Evolutionary conservation across 2,888 invertebrate species (phyloP), one percentile per base, ranked within the genome.

Genomic region (Macrosiphum euphorbiae): DNA sequence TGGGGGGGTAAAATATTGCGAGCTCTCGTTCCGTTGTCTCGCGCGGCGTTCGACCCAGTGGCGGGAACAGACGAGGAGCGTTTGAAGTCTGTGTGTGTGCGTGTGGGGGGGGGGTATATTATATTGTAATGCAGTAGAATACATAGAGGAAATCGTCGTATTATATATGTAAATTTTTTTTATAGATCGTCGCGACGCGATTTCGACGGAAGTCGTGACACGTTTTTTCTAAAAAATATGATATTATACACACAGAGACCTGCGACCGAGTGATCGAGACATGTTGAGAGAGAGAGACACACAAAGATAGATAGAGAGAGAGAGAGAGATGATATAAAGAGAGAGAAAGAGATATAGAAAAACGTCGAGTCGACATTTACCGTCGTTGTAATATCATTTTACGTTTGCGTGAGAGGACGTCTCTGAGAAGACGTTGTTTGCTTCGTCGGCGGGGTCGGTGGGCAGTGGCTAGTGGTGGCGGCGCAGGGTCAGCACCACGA

Each of bases 361-460:
- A 88, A 41, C 1, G n/a, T 24, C 44, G 47, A 67, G 67, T 35
- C 35, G 67, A 67, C 35, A 16, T 67, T 86, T 87, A n/a, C 28
- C 47, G 67, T 13, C n/a, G 90, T 87, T 47, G 50, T 28, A n/a
- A n/a, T 50, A n/a, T 87, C 47, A 4, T 87, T 87, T 16, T 50
- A 28, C 16, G n/a, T 87, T 50, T 47, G 47, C 47, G 47, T 24
- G 87, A 88, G 87, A n/a, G 52, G 90, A 90, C 47, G 90, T 35
- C 28, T 67, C 67, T 16, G 7, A 47, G 47, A 35, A 67, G 35
- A 67, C 35, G 16, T 35, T 67, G n/a, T 35, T 67, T 67, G 61
- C 20, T n/a, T 90, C 20, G 44, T 26, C 61, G 24, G 87, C 5
- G 50, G 35, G 0, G 24, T 26, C 24, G n/a, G 7, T 13, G 13